phyloP scores from a whole-genome alignment of 2,797 vertebrate species.

The Melanotaenia boesemani region DNA sequence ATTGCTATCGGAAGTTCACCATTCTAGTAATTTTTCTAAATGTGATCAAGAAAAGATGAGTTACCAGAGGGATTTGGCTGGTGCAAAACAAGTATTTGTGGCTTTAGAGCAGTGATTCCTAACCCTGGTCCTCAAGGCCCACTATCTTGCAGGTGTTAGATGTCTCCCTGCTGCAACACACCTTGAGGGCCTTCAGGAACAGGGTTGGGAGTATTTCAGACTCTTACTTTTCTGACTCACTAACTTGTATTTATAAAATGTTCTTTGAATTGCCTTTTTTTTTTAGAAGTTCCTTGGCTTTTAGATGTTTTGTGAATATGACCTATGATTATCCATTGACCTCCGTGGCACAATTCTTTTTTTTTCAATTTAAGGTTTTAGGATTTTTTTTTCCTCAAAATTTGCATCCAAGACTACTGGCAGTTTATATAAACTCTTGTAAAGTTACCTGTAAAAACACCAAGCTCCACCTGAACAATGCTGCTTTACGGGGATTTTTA shows the following conservation, averaged over 20 bases:
- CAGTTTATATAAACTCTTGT: slow-evolving; percentile 29
- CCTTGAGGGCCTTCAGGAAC: too few species aligned
- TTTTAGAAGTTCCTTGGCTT: neutral
- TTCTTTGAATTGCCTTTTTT: neutral
- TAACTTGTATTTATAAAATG: neutral
- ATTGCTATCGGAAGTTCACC: neutral
- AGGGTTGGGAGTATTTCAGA: neutral
- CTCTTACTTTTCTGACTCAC: neutral
- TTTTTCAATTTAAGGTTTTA: neutral
- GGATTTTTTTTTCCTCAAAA: neutral
- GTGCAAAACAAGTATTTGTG: too few species aligned
- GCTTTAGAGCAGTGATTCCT: too few species aligned
- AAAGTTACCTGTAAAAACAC: slow-evolving; percentile 22
- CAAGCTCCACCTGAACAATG: slow-evolving; percentile 28
- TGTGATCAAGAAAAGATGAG: neutral
- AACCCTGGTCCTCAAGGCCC: too few species aligned
- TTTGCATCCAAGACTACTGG: neutral
- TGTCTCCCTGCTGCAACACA: too few species aligned
- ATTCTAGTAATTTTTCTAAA: neutral
- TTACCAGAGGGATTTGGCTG: neutral
- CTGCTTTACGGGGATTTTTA: slow-evolving; percentile 29
- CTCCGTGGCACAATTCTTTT: slow-evolving; percentile 1
- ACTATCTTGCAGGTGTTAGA: too few species aligned
- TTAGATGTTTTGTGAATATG: slow-evolving; percentile 28
- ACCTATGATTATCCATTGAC: slow-evolving; percentile 1